Evolutionary conservation across 2,113 vertebrate species (phyloP).

Genomic region (Oreochromis aureus): DNA sequence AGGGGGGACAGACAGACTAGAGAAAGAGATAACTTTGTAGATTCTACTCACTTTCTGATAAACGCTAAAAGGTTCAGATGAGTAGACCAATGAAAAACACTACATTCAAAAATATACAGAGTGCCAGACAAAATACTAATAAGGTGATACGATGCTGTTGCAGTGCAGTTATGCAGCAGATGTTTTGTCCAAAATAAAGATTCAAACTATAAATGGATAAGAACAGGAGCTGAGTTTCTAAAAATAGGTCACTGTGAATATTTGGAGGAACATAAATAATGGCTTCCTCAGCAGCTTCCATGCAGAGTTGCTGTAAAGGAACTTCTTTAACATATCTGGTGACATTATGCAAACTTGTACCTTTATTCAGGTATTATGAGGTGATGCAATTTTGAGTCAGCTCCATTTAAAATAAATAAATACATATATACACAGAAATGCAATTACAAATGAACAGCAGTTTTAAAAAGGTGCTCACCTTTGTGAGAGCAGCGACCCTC

Average conservation of each 20-base stretch:
- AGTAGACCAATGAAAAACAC: not conserved
- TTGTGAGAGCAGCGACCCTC: conserved; percentile 90
- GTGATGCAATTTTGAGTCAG: not conserved
- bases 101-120: not conserved
- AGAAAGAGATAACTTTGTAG: not conserved
- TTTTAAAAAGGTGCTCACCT: conserved; percentile 54
- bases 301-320: not conserved
- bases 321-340: not conserved
- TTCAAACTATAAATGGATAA: conserved; percentile 52
- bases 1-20: not conserved
- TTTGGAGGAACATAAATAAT: conserved; percentile 40
- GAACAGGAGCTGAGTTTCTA: conserved; percentile 11
- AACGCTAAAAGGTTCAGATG: not conserved
- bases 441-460: not conserved
- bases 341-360: conserved; percentile 21
- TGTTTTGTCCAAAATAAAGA: not conserved
- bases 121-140: conserved; percentile 15
- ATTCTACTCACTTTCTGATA: not conserved
- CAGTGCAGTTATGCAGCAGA: not conserved
- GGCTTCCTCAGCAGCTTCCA: conserved; percentile 24
- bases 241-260: conserved; percentile 34
- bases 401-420: not conserved
- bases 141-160: not conserved
- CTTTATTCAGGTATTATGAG: conserved; percentile 55
- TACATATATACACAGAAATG: not conserved